phyloP scores from a whole-genome alignment of 2,888 invertebrate genomes.

The Chromoteleia sp. region DNA sequence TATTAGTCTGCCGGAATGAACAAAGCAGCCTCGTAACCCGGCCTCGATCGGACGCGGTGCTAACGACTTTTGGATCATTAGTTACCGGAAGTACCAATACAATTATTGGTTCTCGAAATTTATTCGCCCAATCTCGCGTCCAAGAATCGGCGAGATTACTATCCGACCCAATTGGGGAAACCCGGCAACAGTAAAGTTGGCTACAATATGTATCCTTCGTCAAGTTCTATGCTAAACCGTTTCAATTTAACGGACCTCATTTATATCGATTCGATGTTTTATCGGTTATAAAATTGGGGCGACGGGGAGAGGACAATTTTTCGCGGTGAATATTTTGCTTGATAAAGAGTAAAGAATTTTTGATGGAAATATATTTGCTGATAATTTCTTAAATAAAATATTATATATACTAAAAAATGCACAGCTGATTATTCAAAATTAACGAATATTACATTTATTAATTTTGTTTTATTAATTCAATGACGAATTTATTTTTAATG shows the following conservation, averaged over 20 bases:
- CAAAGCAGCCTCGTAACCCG: conserved; percentile 71
- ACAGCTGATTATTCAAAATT: no score
- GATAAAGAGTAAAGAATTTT: no score
- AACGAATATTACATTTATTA: no score
- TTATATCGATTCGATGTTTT: conserved; percentile 2
- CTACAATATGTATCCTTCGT: conserved; percentile 47
- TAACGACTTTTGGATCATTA: conserved; percentile 85
- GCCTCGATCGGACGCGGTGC: conserved; percentile 76
- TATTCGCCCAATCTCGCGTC: conserved; percentile 82
- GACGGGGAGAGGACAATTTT: no score
- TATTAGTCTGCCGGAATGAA: conserved; percentile 71
- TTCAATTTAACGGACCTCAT: conserved; percentile 18
- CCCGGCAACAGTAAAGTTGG: conserved; percentile 32
- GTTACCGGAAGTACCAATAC: conserved; percentile 85
- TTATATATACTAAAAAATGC: no score
- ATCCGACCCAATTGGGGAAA: conserved; percentile 74
- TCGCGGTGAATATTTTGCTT: no score
- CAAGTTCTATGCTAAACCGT: conserved; percentile 43
- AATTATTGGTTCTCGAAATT: conserved; percentile 83
- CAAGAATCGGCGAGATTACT: conserved; percentile 78
- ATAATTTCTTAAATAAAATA: no score
- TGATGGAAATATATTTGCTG: no score
- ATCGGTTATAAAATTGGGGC: background rate
- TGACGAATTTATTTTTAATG: no score
- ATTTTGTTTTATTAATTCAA: no score